Conservation (phyloP, 2,113 vertebrate species). For the Grammatotria lemairii region DNA sequence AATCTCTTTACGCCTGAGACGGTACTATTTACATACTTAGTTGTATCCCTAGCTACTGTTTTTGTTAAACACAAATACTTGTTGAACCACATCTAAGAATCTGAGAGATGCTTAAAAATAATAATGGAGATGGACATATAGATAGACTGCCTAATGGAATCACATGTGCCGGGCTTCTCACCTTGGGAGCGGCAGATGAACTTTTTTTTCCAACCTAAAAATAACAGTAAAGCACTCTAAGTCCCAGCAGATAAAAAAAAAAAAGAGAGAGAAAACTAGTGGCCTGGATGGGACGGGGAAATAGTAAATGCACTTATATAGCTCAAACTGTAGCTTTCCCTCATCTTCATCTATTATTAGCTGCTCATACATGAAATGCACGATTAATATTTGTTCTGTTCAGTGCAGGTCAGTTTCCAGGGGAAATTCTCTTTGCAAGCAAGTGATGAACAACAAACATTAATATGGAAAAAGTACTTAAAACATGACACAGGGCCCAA, state of each 20-base stretch:
- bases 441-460: conserved; percentile 5
- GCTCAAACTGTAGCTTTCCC: conserved; percentile 15
- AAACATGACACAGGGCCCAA: neutral
- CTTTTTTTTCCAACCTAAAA: conserved; percentile 42
- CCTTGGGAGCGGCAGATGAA: conserved; percentile 50
- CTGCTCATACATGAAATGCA: neutral
- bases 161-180: conserved; percentile 47
- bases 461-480: conserved; percentile 9
- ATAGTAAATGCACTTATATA: conserved; percentile 45
- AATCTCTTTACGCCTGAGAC: neutral
- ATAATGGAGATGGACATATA: neutral
- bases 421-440: neutral
- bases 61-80: neutral
- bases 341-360: conserved; percentile 5
- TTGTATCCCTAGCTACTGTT: neutral
- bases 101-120: neutral
- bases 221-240: conserved; percentile 25
- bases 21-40: neutral
- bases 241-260: conserved; percentile 22
- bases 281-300: conserved; percentile 47
- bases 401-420: neutral
- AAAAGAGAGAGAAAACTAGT: neutral
- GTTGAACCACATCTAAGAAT: neutral
- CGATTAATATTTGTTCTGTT: neutral
- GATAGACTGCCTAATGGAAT: conserved; percentile 20